Evolutionary conservation across 2,113 vertebrate genomes (phyloP).

Genomic region (Ranitomeya imitator): DNA sequence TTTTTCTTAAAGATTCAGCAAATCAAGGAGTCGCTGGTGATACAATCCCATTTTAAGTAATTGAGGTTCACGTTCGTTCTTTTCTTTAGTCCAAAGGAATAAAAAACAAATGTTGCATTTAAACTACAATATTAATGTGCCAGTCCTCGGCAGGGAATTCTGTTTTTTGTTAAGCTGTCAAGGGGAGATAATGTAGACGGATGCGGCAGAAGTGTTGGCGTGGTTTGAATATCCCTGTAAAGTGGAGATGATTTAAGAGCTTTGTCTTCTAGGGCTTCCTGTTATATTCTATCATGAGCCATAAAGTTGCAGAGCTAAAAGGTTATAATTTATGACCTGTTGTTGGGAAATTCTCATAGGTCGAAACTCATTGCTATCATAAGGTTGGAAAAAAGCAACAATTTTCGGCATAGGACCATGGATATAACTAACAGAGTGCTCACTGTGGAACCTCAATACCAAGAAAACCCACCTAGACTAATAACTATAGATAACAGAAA

Average conservation of each 20-base stretch:
- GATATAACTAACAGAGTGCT: neutral
- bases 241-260: constrained; percentile 26
- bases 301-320: neutral
- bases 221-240: constrained; percentile 19
- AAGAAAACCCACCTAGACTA: neutral
- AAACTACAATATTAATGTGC: constrained; percentile 42
- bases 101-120: constrained; percentile 35
- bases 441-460: too few relatives aligned
- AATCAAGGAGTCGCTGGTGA: constrained; percentile 56
- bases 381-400: neutral
- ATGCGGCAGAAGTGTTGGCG: neutral
- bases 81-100: constrained; percentile 1
- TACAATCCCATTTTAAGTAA: constrained; percentile 56
- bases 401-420: neutral
- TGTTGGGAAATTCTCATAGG: neutral
- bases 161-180: constrained; percentile 28
- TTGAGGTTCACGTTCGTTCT: constrained; percentile 34
- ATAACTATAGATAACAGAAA: neutral
- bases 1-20: constrained; percentile 61
- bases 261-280: neutral
- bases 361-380: neutral
- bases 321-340: neutral
- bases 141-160: constrained; percentile 2
- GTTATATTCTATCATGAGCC: constrained; percentile 2
- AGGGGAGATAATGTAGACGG: constrained; percentile 35